Base-by-base conservation (phyloP, 2,888 invertebrate genomes). In the Blera fallax region DNA sequence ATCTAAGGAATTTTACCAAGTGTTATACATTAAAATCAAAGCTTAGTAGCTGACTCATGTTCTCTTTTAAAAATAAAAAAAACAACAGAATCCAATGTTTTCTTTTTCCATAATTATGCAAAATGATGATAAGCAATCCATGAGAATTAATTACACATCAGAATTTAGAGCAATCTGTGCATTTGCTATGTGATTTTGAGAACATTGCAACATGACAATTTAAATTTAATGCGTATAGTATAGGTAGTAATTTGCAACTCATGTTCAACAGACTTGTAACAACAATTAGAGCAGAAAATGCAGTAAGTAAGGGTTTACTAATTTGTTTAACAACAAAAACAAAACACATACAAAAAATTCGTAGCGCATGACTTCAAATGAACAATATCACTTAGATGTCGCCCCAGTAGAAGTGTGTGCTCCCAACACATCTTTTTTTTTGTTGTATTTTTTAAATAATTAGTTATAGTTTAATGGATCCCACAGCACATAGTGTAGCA, bases 351-450 rank as follows among this genome's bases (percentile, higher is more conserved):
- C 76, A 87, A 64, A 27, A 76, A 74, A 77, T 88, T 84, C n/a
- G 84, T 67, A 37, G 85, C 81, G 77, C 87, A 87, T 58, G 88
- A 84, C 87, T 88, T 88, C 62, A 87, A 70, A 78, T 81, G 79
- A 74, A 87, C 78, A 67, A 88, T 85, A 82, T 65, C 87, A 85
- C 87, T 88, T 18, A 88, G 85, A 87, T 88, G 88, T 29, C 81
- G 88, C 18, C 88, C 88, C 67, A 89, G 60, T 24, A 88, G 72
- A 65, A 87, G 65, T 8, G 89, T 88, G 43, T 87, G 88, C 80
- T 88, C 88, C 87, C 88, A 89, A 72, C 89, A 89, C 89, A 89
- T 89, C 50, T 29, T 43, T 80, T 40, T 67, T 56, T 21, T 58
- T 45, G 21, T 69, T 70, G 50, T 34, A 54, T 24, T 24, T 24